These are phyloP conservation scores for Micromys minutus DNA, from an alignment of 2,113 vertebrate species.

Conservation along the genomic window DNA sequence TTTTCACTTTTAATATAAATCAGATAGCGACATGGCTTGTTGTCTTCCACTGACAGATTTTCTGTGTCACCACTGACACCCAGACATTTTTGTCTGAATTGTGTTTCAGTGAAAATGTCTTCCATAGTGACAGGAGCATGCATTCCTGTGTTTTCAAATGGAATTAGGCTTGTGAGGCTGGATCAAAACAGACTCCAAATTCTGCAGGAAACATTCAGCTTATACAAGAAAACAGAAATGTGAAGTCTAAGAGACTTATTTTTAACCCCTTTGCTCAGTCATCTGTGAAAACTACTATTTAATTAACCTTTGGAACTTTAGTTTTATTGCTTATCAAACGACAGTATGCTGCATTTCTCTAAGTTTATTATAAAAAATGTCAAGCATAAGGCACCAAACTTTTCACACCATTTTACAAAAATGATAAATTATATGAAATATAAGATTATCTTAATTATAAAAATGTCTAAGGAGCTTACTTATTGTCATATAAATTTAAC, in stretches of 20 bases:
- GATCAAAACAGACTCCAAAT: not conserved
- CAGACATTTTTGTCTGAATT: conserved; percentile 42
- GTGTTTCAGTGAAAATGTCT: conserved; percentile 52
- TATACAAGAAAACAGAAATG: conserved; percentile 25
- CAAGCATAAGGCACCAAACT: not conserved
- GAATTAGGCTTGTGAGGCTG: not conserved
- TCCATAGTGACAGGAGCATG: conserved; percentile 54
- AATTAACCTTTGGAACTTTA: conserved; percentile 52
- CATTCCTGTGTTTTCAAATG: conserved; percentile 51
- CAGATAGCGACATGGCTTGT: conserved; percentile 33
- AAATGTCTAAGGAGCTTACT: conserved; percentile 20
- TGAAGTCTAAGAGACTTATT: not conserved
- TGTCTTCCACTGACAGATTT: not conserved
- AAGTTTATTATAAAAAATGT: conserved; percentile 34
- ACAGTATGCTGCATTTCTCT: not conserved
- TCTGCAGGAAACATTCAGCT: conserved; percentile 37
- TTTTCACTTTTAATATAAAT: conserved; percentile 14
- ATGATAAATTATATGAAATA: conserved; percentile 4
- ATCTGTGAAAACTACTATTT: not conserved
- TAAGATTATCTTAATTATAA: not conserved
- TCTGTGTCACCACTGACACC: conserved; percentile 43
- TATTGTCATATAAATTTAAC: not conserved
- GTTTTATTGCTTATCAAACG: conserved; percentile 31
- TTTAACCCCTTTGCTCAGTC: conserved; percentile 1
- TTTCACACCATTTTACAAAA: conserved; percentile 19